phyloP scores from a whole-genome alignment of 2,888 invertebrate genomes.

The Eristalinus sepulchralis region DNA sequence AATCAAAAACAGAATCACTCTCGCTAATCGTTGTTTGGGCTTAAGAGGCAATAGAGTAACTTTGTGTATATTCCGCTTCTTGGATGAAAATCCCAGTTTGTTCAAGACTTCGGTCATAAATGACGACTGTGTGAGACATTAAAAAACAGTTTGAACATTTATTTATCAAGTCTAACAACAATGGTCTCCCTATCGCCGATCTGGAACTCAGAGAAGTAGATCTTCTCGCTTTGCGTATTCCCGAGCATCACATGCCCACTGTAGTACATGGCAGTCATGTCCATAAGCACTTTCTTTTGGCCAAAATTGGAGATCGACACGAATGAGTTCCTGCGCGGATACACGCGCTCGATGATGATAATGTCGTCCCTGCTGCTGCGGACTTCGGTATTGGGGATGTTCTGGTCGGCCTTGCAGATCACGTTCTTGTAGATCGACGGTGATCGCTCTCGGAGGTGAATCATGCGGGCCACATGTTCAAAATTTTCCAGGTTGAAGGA shows the following conservation, averaged over 20 bases:
- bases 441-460: slow-evolving; percentile 83
- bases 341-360: slow-evolving; percentile 88
- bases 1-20: too few species aligned
- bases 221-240: slow-evolving; percentile 73
- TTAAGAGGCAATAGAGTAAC: too few species aligned
- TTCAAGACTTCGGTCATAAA: too few species aligned
- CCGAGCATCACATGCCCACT: slow-evolving; percentile 83
- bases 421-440: slow-evolving; percentile 89
- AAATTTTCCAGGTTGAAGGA: slow-evolving; percentile 82
- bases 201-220: slow-evolving; percentile 80
- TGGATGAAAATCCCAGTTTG: too few species aligned
- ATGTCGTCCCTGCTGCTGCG: slow-evolving; percentile 85
- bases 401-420: slow-evolving; percentile 85
- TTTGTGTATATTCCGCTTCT: too few species aligned
- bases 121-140: too few species aligned
- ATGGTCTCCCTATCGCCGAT: slow-evolving; percentile 84
- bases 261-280: slow-evolving; percentile 89
- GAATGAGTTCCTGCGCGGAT: slow-evolving; percentile 89
- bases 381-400: slow-evolving; percentile 86
- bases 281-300: slow-evolving; percentile 83
- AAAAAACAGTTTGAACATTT: slow-evolving; percentile 70
- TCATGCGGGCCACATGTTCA: slow-evolving; percentile 84
- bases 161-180: slow-evolving; percentile 84
- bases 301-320: slow-evolving; percentile 89
- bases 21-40: too few species aligned